Evolutionary conservation across 1,140 invertebrate genomes (phyloP).

Genomic region (Cydia strobilella): DNA sequence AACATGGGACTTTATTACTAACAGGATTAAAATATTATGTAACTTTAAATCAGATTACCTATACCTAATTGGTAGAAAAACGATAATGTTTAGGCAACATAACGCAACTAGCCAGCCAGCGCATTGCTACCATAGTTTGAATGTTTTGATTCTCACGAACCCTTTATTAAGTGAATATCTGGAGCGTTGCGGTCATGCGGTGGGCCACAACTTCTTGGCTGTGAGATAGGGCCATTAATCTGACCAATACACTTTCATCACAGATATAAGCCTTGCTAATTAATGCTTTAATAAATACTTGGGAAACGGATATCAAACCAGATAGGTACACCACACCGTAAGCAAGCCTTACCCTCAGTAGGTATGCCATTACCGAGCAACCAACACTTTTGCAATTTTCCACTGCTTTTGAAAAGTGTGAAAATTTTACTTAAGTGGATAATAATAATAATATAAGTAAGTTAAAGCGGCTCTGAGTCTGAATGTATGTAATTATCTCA

Average conservation of each 20-base stretch:
- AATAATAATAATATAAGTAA: conserved; percentile 6
- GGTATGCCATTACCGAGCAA: neutral
- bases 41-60: no score
- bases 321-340: neutral
- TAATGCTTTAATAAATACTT: conserved; percentile 27
- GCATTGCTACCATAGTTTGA: neutral
- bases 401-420: neutral
- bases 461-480: neutral
- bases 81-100: neutral
- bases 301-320: neutral
- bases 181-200: conserved; percentile 33
- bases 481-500: conserved; percentile 22
- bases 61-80: neutral
- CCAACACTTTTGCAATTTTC: neutral
- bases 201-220: conserved; percentile 15
- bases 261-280: conserved; percentile 24
- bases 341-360: neutral
- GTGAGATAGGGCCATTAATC: conserved; percentile 4
- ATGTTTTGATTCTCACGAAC: neutral
- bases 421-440: neutral
- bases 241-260: conserved; percentile 28
- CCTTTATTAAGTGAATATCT: conserved; percentile 35
- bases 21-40: no score
- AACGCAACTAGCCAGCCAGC: neutral
- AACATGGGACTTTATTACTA: no score